These are phyloP conservation scores for Botia kubotai DNA, from an alignment of 2,797 vertebrate species.

Conservation along the genomic window DNA sequence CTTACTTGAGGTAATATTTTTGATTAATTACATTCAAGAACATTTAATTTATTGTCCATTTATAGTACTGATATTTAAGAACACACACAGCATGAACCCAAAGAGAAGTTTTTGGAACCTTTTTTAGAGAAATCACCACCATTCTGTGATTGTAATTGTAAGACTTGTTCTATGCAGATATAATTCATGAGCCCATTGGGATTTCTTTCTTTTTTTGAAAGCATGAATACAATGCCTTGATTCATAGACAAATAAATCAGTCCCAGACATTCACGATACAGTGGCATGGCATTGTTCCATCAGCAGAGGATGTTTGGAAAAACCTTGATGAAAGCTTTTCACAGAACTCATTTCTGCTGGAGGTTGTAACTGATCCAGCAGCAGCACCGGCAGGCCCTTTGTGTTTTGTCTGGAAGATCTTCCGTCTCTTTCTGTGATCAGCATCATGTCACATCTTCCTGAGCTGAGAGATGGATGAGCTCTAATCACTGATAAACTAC, in stretches of 20 bases:
- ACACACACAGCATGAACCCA: no score
- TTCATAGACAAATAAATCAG: constrained; percentile 21
- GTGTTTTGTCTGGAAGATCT: constrained; percentile 49
- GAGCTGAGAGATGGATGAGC: constrained; percentile 4
- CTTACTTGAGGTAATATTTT: no score
- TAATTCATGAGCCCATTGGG: neutral
- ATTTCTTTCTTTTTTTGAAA: neutral
- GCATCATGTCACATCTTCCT: constrained; percentile 5
- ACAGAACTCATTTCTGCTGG: constrained; percentile 73
- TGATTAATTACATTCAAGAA: no score
- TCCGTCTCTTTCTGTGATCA: constrained; percentile 25
- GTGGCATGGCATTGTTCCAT: constrained; percentile 69
- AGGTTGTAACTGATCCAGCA: constrained; percentile 68
- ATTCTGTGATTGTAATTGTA: no score
- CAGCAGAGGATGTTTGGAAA: constrained; percentile 68
- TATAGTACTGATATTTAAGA: no score
- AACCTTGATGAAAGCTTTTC: constrained; percentile 78
- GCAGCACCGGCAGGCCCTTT: constrained; percentile 66
- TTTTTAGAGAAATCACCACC: no score
- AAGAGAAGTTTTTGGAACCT: no score
- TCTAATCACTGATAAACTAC: neutral
- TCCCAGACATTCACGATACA: constrained; percentile 16
- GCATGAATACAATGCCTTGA: constrained; percentile 21
- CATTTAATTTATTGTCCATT: no score
- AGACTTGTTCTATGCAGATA: neutral